These are phyloP conservation scores for Thereuonema tuberculata DNA, from an alignment of 1,140 invertebrate species.

Conservation along the genomic window DNA sequence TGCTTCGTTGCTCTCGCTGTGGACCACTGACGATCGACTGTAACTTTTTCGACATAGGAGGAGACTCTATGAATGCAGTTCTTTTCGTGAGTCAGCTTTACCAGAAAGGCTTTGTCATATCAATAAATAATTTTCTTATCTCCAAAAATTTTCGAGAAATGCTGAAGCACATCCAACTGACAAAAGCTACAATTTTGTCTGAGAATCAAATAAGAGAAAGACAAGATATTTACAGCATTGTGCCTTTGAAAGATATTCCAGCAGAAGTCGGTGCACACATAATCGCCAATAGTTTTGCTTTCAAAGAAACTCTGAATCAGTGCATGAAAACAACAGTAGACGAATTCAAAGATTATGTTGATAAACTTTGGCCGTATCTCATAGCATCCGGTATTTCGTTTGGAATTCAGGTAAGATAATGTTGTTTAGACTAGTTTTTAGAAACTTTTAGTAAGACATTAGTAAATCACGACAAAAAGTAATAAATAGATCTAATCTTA, in stretches of 20 bases:
- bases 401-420: constrained; percentile 51
- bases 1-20: not conserved
- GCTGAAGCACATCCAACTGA: constrained; percentile 6
- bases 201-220: no score
- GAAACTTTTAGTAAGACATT: no score
- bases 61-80: constrained; percentile 65
- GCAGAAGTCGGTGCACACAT: constrained; percentile 32
- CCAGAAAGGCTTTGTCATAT: constrained; percentile 59
- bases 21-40: constrained; percentile 30
- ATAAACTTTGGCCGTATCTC: constrained; percentile 47
- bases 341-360: constrained; percentile 52
- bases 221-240: not conserved
- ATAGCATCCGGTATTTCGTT: constrained; percentile 30
- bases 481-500: no score
- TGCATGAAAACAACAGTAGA: constrained; percentile 45
- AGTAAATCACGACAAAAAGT: no score
- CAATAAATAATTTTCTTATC: constrained; percentile 33
- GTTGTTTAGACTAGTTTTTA: no score
- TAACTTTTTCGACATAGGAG: constrained; percentile 71
- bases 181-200: no score
- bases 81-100: constrained; percentile 59
- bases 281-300: constrained; percentile 64
- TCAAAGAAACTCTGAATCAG: constrained; percentile 65
- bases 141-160: not conserved
- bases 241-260: not conserved